A percentile compares a stretch with the other conserved stretches of the same genome.
Conservation (phyloP, 2,113 vertebrate species). For the Oenanthe oenanthe region DNA sequence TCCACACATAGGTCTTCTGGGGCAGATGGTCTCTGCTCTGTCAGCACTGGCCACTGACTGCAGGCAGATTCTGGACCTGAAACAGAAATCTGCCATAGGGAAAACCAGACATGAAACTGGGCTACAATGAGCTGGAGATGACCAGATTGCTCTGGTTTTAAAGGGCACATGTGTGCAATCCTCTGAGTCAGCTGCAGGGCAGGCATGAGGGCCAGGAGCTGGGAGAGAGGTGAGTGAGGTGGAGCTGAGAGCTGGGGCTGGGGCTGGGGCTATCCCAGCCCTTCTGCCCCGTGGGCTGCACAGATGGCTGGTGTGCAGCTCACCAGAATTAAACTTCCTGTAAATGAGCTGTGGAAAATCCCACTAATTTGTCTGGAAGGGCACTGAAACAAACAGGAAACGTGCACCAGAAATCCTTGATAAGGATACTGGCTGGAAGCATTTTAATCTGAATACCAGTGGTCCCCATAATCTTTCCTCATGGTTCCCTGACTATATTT, state of each 20-base stretch:
- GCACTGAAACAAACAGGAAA: neutral
- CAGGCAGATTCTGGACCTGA: neutral
- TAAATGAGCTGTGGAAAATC: conserved; percentile 7
- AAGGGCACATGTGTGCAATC: neutral
- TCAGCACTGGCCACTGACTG: neutral
- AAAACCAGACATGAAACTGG: neutral
- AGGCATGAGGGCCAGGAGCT: neutral
- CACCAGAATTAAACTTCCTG: neutral
- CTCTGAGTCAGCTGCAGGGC: neutral
- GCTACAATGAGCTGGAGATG: neutral
- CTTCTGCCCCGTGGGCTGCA: conserved; percentile 18
- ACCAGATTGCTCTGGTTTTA: neutral
- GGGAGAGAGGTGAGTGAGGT: neutral
- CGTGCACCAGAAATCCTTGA: neutral
- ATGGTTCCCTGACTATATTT: neutral
- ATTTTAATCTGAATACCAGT: neutral
- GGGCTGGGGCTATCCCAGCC: conserved; percentile 9
- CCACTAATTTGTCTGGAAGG: neutral
- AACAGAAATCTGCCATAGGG: neutral
- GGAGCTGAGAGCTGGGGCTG: neutral
- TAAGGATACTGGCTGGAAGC: neutral
- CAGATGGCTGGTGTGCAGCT: neutral
- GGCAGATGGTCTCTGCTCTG: neutral
- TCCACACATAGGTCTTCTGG: neutral
- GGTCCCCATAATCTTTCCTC: neutral